Evolutionary conservation across 2,888 invertebrate genomes (phyloP), one percentile per base, ranked within the genome.

Genomic region (Pteria penguin): DNA sequence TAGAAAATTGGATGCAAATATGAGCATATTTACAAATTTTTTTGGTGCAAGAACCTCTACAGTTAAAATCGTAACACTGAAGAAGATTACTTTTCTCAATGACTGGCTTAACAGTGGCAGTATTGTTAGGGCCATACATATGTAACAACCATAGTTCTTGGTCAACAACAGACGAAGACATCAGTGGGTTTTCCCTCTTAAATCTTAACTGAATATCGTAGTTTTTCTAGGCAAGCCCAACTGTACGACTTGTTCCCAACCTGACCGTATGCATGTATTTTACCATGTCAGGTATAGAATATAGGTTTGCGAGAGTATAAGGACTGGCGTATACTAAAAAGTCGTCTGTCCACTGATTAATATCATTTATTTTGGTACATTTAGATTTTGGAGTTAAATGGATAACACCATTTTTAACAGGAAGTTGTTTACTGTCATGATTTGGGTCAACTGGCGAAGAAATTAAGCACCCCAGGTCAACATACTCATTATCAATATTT

Each of bases 41-140:
- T 24, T 18, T 27, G 11, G 3, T 18, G 60, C 61, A 67, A 33
- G 11, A 36, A 4, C 67, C 61, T 52, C 67, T 73, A 27, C 61
- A 67, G 29, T 67, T 73, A 24, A 60, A 67, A 4, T 61, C 62
- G 24, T 52, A 73, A 61, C 66, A 73, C 52, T 73, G 66, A n/a
- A 4, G 22, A 2, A 33, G 11, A 26, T 0, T 26, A 26, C 8
- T 60, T 60, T 24, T 26, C 22, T 14, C n/a, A n/a, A n/a, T n/a
- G n/a, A n/a, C n/a, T n/a, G n/a, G n/a, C n/a, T n/a, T n/a, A n/a
- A n/a, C n/a, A 45, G 45, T 45, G 8, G 45, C 18, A 45, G 18
- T 45, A 45, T 45, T 45, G 45, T 45, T 45, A 45, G 8, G 8
- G 8, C 45, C 45, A 45, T 14, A 45, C 54, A 57, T 58, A 33